Conservation (phyloP, 2,113 vertebrate genomes). For the Alethe castanea region DNA sequence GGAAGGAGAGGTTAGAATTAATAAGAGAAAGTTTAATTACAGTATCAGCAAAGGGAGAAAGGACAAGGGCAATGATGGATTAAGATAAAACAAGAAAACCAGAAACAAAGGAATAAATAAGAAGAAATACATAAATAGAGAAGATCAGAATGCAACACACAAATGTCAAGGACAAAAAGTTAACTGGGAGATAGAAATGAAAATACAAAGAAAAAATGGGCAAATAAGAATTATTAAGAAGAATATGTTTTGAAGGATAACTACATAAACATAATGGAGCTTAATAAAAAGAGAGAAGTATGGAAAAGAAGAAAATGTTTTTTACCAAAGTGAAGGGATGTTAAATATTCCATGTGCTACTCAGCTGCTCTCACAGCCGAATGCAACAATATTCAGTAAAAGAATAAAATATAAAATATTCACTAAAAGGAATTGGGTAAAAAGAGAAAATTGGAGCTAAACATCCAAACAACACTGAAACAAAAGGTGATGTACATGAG, state of each 20-base stretch:
- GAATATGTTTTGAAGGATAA: neutral
- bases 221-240: neutral
- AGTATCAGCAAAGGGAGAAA: neutral
- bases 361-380: neutral
- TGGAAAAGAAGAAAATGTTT: neutral
- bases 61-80: accelerated
- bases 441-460: neutral
- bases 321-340: neutral
- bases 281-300: neutral
- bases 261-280: neutral
- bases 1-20: neutral
- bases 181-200: neutral
- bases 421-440: neutral
- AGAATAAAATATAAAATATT: too few relatives aligned
- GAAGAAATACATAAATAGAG: neutral
- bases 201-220: neutral
- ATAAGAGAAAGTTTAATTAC: neutral
- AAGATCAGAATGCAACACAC: neutral
- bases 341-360: neutral
- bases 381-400: neutral
- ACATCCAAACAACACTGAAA: neutral
- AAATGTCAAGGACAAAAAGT: neutral
- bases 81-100: neutral
- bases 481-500: neutral
- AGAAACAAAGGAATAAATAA: neutral